These are phyloP conservation scores for Xiphorhynchus erythropygius DNA, from an alignment of 2,797 vertebrate genomes.

Conservation along the genomic window DNA sequence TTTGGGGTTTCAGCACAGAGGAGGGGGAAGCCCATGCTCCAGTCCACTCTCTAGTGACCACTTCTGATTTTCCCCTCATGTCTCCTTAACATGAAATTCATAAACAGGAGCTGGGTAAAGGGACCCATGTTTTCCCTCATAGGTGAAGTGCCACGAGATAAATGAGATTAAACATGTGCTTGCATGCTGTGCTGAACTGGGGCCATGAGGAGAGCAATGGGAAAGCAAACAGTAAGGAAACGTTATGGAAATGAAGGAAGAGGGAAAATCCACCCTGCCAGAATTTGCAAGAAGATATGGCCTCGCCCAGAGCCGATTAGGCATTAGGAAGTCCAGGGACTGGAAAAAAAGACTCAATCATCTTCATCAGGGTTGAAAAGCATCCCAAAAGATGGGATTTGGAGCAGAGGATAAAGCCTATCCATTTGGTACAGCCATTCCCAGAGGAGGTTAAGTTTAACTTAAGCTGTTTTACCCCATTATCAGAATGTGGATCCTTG, in stretches of 20 bases:
- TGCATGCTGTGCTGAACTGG: conserved; percentile 51
- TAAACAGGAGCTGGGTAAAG: not conserved
- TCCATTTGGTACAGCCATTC: rapidly evolving
- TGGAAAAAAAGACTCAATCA: not conserved
- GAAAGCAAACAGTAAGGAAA: conserved; percentile 56
- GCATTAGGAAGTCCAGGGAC: not conserved
- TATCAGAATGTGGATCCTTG: not conserved
- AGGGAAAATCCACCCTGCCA: conserved; percentile 21
- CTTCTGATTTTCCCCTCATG: not conserved
- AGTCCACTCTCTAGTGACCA: not conserved
- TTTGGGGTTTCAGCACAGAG: not conserved
- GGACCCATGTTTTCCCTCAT: not conserved
- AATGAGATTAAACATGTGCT: conserved; percentile 57
- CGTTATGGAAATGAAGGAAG: conserved; percentile 56
- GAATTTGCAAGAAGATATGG: not conserved
- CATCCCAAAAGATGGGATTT: not conserved
- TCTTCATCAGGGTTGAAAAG: not conserved
- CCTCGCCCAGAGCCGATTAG: not conserved
- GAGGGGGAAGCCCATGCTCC: not conserved
- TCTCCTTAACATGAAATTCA: not conserved
- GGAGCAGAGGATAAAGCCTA: not conserved
- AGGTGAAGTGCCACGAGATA: conserved; percentile 19
- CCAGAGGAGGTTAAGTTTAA: not conserved
- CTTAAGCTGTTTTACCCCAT: not conserved
- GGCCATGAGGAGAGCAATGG: conserved; percentile 51